Conservation (phyloP, 2,797 vertebrate genomes). For the Smutsia gigantea region DNA sequence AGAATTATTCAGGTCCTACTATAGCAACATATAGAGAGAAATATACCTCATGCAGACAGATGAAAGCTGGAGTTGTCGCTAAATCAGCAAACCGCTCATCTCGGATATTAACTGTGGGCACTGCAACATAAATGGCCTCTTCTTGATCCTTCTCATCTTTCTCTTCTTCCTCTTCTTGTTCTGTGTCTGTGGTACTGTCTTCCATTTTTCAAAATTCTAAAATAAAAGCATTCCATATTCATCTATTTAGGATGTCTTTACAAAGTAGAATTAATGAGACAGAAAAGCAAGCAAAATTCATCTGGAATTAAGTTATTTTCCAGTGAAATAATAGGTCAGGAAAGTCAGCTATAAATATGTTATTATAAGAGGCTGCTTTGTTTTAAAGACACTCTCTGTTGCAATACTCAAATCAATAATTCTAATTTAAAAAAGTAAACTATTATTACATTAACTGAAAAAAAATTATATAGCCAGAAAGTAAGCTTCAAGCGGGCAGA, state of each 20-base stretch:
- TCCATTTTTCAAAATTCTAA: conserved; percentile 72
- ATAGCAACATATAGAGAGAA: background rate
- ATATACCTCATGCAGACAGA: conserved; percentile 93
- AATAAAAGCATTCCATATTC: conserved; percentile 47
- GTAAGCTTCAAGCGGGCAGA: background rate
- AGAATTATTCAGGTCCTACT: background rate
- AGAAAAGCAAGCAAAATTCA: background rate
- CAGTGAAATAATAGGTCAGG: background rate
- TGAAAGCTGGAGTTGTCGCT: conserved; percentile 87
- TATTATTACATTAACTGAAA: background rate
- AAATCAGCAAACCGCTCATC: conserved; percentile 83
- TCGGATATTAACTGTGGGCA: conserved; percentile 83
- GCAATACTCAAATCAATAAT: background rate
- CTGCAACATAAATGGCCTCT: conserved; percentile 77
- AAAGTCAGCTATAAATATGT: background rate
- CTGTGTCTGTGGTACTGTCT: conserved; percentile 42
- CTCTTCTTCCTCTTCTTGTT: conserved; percentile 52
- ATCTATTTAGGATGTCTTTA: background rate
- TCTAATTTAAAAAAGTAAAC: background rate
- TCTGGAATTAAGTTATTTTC: background rate
- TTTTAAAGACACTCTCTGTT: background rate
- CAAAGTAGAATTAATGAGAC: background rate
- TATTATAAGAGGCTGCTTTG: background rate
- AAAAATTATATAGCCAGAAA: conserved; percentile 4
- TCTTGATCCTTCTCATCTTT: conserved; percentile 42